A percentile compares a stretch with the other conserved stretches of the same genome.
These are phyloP conservation scores for Dione vanillae DNA, from an alignment of 2,888 invertebrate genomes.

Conservation along the genomic window DNA sequence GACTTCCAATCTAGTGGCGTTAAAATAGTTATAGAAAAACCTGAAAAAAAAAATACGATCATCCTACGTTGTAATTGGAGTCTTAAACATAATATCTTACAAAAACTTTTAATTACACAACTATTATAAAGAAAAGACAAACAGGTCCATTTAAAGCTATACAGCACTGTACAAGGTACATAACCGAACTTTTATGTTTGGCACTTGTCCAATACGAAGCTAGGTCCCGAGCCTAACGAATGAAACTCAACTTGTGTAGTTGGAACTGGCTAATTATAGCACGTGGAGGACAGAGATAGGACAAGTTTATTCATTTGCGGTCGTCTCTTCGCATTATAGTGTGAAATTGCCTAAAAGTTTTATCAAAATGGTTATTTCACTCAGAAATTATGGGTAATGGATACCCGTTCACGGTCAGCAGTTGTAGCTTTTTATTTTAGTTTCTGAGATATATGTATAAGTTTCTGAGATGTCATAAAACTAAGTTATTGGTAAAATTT, in stretches of 20 bases:
- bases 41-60: too few relatives aligned
- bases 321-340: slow-evolving; percentile 20
- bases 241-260: slow-evolving; percentile 54
- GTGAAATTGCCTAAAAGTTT: slow-evolving; percentile 37
- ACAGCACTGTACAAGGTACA: slow-evolving; percentile 19
- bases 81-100: too few relatives aligned
- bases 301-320: slow-evolving; percentile 38
- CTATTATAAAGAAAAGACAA: background rate
- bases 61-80: too few relatives aligned
- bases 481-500: background rate
- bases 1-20: too few relatives aligned
- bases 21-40: too few relatives aligned
- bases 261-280: slow-evolving; percentile 46
- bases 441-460: background rate
- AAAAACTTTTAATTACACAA: background rate
- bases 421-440: background rate
- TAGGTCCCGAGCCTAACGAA: slow-evolving; percentile 59
- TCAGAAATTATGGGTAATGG: slow-evolving; percentile 8
- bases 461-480: too few relatives aligned
- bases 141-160: background rate
- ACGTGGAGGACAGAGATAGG: slow-evolving; percentile 53
- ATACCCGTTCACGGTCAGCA: background rate
- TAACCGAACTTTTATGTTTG: slow-evolving; percentile 57
- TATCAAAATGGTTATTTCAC: slow-evolving; percentile 50
- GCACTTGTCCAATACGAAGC: slow-evolving; percentile 57